Base-by-base conservation (phyloP, 2,113 vertebrate genomes). In the Hucho hucho region DNA sequence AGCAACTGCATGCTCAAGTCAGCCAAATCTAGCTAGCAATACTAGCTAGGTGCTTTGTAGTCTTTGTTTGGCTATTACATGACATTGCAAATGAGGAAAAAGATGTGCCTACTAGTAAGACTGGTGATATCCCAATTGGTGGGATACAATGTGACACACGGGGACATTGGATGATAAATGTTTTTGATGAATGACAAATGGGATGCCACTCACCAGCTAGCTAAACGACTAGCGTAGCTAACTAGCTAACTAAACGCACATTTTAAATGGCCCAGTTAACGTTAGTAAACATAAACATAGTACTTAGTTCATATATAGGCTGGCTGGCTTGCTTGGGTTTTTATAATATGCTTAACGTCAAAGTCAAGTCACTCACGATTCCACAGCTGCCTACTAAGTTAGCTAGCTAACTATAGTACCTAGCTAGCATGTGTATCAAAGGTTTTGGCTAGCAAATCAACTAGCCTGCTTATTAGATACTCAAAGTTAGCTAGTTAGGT, bases 1-100 rank as follows among this genome's bases (percentile, higher is more conserved):
- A 91, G 91, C 89, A 84, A 81, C 63, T 81, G 80, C 87, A 70
- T 20, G 71, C 72, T 63, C 56, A 47, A 47, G 9, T 43, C 43
- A 69, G 37, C 67, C 43, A 46, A 20, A 24, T 20, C n/a, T 47
- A 69, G 58, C n/a, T 61, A 61, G 58, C 58, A n/a, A 16, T 20
- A 43, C 37, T 43, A 43, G 13, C 18, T 61, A 63, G 12, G 25
- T 29, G 24, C 67, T 24, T 69, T 69, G 43, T 47, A 24, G 43
- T 69, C 32, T 69, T 69, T 69, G 32, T 47, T 46, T 47, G 43
- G 43, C 18, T 22, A 46, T 69, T 46, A 16, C 20, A 59, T 53
- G 49, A 4, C 49, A 53, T 14, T 1, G 25, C 25, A 25, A 65
- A 24, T 25, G 25, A 26, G 24, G 7, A 65, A 1, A 13, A 28